phyloP scores from a whole-genome alignment of 2,113 vertebrate genomes.

The Notothenia coriiceps region DNA sequence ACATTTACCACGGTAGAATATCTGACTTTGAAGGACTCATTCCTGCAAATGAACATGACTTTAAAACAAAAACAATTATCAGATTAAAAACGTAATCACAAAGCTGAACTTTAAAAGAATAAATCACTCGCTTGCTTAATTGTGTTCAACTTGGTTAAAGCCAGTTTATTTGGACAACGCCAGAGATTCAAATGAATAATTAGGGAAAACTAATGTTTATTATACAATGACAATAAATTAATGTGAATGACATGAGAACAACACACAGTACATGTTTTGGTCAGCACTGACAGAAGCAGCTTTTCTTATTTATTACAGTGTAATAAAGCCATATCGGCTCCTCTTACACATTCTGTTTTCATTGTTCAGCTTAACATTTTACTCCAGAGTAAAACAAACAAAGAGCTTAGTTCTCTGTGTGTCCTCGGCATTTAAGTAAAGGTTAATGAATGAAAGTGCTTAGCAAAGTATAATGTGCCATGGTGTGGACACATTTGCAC shows the following conservation, averaged over 20 bases:
- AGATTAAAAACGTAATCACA: background rate
- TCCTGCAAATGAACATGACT: background rate
- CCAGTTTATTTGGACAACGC: conserved; percentile 68
- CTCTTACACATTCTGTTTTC: background rate
- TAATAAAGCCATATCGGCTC: conserved; percentile 6
- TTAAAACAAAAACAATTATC: background rate
- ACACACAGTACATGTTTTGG: conserved; percentile 45
- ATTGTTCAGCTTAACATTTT: background rate
- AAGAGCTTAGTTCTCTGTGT: background rate
- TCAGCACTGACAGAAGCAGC: conserved; percentile 46
- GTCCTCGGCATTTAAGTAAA: conserved; percentile 16
- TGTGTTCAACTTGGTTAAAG: conserved; percentile 24
- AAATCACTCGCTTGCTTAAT: background rate
- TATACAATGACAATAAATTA: conserved; percentile 60
- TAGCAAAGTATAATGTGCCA: background rate
- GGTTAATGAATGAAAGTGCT: conserved; percentile 9
- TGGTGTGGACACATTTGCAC: conserved; percentile 8
- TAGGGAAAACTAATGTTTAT: conserved; percentile 21
- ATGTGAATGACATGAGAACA: conserved; percentile 43
- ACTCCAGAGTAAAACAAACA: conserved; percentile 3
- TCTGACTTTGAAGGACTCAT: background rate
- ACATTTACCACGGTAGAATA: background rate
- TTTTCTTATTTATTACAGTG: background rate
- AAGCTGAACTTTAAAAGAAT: background rate
- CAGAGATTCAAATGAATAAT: conserved; percentile 44